Percentiles rank a stretch among this genome's conserved stretches.
These are phyloP conservation scores for Stenotaenia linearis DNA, from an alignment of 2,888 invertebrate species.

Conservation along the genomic window DNA sequence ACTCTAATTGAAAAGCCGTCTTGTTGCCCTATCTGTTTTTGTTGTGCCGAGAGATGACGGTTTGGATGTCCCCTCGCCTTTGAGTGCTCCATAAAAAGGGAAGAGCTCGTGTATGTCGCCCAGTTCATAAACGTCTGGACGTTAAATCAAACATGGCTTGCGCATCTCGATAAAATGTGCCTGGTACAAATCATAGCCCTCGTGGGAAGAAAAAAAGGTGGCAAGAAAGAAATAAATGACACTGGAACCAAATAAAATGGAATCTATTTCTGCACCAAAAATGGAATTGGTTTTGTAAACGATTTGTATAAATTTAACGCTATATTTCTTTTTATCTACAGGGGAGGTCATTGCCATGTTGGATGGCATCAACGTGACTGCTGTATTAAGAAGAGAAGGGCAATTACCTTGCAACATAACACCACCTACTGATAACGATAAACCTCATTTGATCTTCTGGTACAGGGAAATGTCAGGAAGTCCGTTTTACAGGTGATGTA, in stretches of 20 bases:
- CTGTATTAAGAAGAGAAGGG: slow-evolving; percentile 49
- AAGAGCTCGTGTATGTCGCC: slow-evolving; percentile 24
- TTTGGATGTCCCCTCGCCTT: not conserved
- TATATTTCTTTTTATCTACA: slow-evolving; percentile 35
- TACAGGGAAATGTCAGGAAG: slow-evolving; percentile 82
- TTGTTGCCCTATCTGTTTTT: slow-evolving; percentile 20
- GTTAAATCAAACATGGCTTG: slow-evolving; percentile 26
- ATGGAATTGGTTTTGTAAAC: slow-evolving; percentile 26
- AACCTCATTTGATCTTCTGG: slow-evolving; percentile 80
- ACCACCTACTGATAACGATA: slow-evolving; percentile 64
- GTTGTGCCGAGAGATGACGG: slow-evolving; percentile 19
- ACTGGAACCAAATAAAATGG: slow-evolving; percentile 17
- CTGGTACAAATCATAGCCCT: slow-evolving; percentile 20
- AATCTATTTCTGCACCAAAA: slow-evolving; percentile 11
- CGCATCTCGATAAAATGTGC: slow-evolving; percentile 26
- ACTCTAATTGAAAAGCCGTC: slow-evolving; percentile 23
- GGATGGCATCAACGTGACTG: slow-evolving; percentile 38
- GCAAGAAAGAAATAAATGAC: slow-evolving; percentile 21
- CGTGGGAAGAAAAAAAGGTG: slow-evolving; percentile 6
- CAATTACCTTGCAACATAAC: slow-evolving; percentile 86
- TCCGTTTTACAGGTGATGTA: slow-evolving; percentile 78
- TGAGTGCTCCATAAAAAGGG: slow-evolving; percentile 14
- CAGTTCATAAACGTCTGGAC: slow-evolving; percentile 20
- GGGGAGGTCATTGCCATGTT: slow-evolving; percentile 24
- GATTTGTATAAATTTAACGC: slow-evolving; percentile 28